phyloP scores from a whole-genome alignment of 92 coral and sea anemone species.

The Siderastrea radians region DNA sequence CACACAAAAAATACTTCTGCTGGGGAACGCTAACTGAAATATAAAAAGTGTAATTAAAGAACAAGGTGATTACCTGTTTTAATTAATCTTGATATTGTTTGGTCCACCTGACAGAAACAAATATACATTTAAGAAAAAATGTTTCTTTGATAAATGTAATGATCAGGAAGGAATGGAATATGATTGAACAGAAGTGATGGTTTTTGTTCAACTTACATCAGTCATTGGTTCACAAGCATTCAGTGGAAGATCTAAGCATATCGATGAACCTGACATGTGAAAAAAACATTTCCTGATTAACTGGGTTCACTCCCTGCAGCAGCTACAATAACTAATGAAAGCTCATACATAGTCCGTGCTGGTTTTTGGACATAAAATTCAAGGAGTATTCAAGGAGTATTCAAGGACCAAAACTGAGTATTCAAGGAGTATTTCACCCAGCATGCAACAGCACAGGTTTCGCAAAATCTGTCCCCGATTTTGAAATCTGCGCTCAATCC shows the following conservation, averaged over 20 bases:
- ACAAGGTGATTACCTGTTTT: slow-evolving; percentile 24
- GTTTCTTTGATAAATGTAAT: not conserved
- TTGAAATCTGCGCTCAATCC: too few relatives aligned
- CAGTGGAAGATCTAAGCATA: slow-evolving; percentile 29
- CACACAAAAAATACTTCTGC: too few relatives aligned
- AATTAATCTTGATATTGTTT: slow-evolving; percentile 14
- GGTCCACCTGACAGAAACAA: slow-evolving; percentile 3
- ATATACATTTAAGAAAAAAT: not conserved
- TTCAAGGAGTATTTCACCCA: too few relatives aligned
- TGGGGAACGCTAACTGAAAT: not conserved
- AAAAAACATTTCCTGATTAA: not conserved
- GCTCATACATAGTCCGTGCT: too few relatives aligned
- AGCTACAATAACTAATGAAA: too few relatives aligned
- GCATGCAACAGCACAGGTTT: too few relatives aligned
- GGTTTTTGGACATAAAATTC: too few relatives aligned
- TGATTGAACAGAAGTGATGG: not conserved
- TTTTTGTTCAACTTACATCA: not conserved
- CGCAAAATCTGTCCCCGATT: too few relatives aligned
- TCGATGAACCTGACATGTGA: slow-evolving; percentile 5
- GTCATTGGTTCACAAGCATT: slow-evolving; percentile 8
- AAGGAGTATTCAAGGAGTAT: too few relatives aligned
- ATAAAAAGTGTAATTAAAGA: not conserved
- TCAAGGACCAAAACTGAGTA: too few relatives aligned
- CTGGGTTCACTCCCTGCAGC: too few relatives aligned
- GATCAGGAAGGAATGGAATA: too few relatives aligned